Conservation (phyloP, 2,797 vertebrate species). For the Lutjanus argentimaculatus region DNA sequence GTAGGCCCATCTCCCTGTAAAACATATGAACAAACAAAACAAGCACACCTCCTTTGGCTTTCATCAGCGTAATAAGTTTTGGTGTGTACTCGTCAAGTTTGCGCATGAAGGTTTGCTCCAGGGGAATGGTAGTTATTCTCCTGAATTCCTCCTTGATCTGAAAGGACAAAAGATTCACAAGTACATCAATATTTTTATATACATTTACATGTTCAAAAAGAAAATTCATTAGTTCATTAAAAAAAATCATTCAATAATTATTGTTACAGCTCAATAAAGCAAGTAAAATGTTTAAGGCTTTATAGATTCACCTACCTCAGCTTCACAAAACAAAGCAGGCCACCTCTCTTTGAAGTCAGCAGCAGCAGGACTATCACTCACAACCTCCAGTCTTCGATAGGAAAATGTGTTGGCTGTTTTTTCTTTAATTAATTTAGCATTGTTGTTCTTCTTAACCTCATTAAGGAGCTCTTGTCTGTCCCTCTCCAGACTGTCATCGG, state of each 20-base stretch:
- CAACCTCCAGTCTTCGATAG: constrained; percentile 47
- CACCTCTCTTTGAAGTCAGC: too few relatives aligned
- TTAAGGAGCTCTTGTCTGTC: not conserved
- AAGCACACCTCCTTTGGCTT: not conserved
- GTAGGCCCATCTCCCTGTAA: too few relatives aligned
- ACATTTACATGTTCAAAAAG: not conserved
- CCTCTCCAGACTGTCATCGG: not conserved
- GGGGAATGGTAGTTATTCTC: not conserved
- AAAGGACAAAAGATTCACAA: not conserved
- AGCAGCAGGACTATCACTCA: too few relatives aligned
- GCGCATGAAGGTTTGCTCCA: not conserved
- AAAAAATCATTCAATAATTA: not conserved
- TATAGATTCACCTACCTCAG: too few relatives aligned
- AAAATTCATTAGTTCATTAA: not conserved
- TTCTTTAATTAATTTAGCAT: constrained; percentile 40
- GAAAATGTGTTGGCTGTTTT: constrained; percentile 52
- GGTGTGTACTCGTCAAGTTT: not conserved
- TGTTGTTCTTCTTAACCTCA: not conserved
- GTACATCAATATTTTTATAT: not conserved
- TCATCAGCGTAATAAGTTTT: not conserved
- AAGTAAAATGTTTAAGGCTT: too few relatives aligned
- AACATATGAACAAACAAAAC: too few relatives aligned
- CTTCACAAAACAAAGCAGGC: too few relatives aligned
- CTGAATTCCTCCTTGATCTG: not conserved
- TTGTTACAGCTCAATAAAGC: too few relatives aligned